Percentiles rank a stretch among this genome's conserved stretches.
Evolutionary conservation across 2,888 invertebrate species (phyloP).

Genomic region (Drosophila mimetica): DNA sequence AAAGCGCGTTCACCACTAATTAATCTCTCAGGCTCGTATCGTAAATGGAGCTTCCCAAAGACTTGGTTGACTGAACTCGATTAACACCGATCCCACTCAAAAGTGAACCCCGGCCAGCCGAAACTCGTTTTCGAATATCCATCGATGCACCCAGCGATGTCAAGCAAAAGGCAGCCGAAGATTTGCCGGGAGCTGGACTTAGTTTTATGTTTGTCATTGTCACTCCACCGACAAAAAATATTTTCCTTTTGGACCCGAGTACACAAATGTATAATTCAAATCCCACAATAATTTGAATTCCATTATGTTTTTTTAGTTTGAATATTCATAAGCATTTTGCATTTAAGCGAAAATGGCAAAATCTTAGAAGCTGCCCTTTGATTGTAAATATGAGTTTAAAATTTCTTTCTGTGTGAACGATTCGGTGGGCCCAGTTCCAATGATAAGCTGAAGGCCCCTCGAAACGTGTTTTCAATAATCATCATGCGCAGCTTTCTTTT

Average conservation of each 20-base stretch:
- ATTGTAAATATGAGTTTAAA: background rate
- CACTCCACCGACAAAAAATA: background rate
- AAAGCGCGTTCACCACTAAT: conserved; percentile 7
- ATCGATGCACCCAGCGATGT: conserved; percentile 17
- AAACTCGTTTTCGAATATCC: conserved; percentile 37
- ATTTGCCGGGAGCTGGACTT: conserved; percentile 25
- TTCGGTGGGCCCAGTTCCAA: conserved; percentile 10
- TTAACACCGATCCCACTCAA: conserved; percentile 18
- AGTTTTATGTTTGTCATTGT: conserved; percentile 21
- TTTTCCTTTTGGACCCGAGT: background rate
- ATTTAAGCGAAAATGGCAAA: too few relatives aligned
- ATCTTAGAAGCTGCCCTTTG: background rate
- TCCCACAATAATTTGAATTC: background rate
- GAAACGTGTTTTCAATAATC: conserved; percentile 73
- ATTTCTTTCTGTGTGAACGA: conserved; percentile 17
- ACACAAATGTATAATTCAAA: background rate
- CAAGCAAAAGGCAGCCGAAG: conserved; percentile 10
- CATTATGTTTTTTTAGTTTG: background rate
- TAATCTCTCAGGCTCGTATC: conserved; percentile 8
- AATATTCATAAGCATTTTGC: background rate
- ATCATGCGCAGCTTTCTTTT: conserved; percentile 76
- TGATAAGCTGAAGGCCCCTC: conserved; percentile 46
- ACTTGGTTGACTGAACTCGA: conserved; percentile 35
- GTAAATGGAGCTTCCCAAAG: conserved; percentile 8
- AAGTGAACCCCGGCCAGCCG: conserved; percentile 20